Conservation (phyloP, 2,797 vertebrate species). For the Tympanoctomys barrerae region DNA sequence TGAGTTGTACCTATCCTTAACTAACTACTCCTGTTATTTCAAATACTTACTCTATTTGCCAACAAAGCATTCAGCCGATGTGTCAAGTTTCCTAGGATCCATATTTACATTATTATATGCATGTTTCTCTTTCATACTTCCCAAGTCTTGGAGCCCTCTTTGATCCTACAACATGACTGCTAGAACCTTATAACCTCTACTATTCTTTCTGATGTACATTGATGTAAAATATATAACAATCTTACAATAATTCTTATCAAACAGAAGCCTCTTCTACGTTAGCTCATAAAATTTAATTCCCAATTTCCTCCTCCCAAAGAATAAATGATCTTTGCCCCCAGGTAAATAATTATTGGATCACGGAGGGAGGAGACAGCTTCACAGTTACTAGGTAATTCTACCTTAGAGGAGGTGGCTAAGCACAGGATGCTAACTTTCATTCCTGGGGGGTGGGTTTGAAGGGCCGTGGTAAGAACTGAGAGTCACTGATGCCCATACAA, state of each 20-base stretch:
- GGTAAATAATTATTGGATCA: conserved; percentile 68
- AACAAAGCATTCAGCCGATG: neutral
- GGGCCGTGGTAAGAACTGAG: neutral
- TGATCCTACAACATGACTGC: neutral
- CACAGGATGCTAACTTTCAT: neutral
- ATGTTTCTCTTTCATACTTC: neutral
- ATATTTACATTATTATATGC: neutral
- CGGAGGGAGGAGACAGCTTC: conserved; percentile 47
- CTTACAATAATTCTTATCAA: conserved; percentile 74
- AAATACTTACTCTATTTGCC: neutral
- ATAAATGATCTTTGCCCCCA: conserved; percentile 72
- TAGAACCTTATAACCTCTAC: conserved; percentile 40
- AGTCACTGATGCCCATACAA: neutral
- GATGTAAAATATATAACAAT: conserved; percentile 48
- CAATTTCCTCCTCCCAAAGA: conserved; percentile 76
- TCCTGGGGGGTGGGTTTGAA: neutral
- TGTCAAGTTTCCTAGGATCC: neutral
- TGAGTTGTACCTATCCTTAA: neutral
- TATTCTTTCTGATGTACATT: neutral
- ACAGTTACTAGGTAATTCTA: conserved; percentile 63
- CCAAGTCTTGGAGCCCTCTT: neutral
- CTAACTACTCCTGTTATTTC: neutral
- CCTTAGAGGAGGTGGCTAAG: neutral
- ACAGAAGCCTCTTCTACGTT: conserved; percentile 73
- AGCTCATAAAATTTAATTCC: conserved; percentile 78